A percentile compares a stretch with the other conserved stretches of the same genome.
Conservation (phyloP, 2,113 vertebrate species). For the Fulica atra region DNA sequence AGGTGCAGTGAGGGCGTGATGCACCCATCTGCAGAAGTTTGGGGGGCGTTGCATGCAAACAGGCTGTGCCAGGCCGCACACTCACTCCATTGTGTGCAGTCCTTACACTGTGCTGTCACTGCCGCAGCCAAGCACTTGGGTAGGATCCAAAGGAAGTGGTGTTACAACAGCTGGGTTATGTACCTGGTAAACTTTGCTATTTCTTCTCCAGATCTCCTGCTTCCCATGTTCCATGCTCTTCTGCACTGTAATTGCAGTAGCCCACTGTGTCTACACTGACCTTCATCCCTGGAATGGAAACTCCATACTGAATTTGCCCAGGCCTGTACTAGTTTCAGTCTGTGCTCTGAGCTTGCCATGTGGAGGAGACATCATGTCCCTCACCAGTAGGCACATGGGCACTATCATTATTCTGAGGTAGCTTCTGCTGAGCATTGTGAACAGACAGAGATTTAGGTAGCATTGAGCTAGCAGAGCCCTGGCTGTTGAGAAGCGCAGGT, state of each 20-base stretch:
- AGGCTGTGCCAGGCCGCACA: too few relatives aligned
- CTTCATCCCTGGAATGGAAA: neutral
- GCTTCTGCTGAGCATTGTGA: neutral
- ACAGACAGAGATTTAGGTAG: neutral
- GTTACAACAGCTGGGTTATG: neutral
- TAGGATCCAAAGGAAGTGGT: neutral
- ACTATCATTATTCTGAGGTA: neutral
- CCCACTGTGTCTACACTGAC: neutral
- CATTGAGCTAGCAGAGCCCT: neutral
- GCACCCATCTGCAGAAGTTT: neutral
- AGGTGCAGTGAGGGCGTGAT: neutral
- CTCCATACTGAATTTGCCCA: neutral
- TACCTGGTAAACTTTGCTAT: neutral
- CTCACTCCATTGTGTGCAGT: neutral
- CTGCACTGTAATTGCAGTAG: neutral
- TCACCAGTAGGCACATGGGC: neutral
- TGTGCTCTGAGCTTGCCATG: neutral
- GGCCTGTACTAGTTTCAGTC: accelerated
- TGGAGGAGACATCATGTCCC: neutral
- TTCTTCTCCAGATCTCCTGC: neutral
- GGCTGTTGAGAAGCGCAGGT: neutral
- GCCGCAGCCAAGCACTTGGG: neutral
- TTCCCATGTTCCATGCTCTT: neutral
- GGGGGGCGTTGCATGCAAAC: too few relatives aligned
- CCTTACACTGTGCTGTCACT: neutral